These are phyloP conservation scores for Trididemnum clinides DNA, from an alignment of 23 tunicate species.

Conservation along the genomic window DNA sequence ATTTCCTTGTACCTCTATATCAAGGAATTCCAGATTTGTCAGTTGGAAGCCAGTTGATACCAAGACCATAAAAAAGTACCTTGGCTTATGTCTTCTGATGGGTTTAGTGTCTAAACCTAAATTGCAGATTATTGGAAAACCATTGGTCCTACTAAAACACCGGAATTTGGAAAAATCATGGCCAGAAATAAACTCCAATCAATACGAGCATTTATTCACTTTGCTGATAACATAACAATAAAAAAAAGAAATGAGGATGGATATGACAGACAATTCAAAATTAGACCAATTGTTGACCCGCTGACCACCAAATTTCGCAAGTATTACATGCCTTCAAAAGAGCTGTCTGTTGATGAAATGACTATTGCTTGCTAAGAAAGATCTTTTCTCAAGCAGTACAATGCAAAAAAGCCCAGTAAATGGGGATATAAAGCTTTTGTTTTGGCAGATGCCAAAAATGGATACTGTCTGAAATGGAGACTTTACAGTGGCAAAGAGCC, in stretches of 20 bases:
- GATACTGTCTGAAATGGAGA: constrained; percentile 28
- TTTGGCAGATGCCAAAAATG: constrained; percentile 32
- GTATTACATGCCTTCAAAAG: constrained; percentile 9
- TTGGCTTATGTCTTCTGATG: constrained; percentile 36
- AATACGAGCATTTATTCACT: constrained; percentile 26
- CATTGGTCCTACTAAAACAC: constrained; percentile 9
- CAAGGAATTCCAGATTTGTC: constrained; percentile 24
- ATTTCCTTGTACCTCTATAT: constrained; percentile 4
- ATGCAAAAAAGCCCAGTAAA: constrained; percentile 23
- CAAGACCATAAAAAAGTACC: constrained; percentile 17
- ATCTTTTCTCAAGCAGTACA: constrained; percentile 29
- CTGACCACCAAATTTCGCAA: constrained; percentile 20
- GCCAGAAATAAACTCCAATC: constrained; percentile 10
- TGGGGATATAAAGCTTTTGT: constrained; percentile 37
- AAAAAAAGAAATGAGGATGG: constrained; percentile 19
- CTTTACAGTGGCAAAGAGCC: constrained; percentile 21
- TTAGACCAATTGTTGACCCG: constrained; percentile 29
- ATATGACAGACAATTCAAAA: constrained; percentile 38
- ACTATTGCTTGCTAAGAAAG: constrained; percentile 25
- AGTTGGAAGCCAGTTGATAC: constrained; percentile 21
- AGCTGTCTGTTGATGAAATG: constrained; percentile 36
- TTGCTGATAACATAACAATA: constrained; percentile 27
- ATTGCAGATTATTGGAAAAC: constrained; percentile 26
- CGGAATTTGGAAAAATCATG: constrained; percentile 37
- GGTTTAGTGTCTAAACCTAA: constrained; percentile 24